phyloP scores from a whole-genome alignment of 2,888 invertebrate species.

The Stratiomys singularior region DNA sequence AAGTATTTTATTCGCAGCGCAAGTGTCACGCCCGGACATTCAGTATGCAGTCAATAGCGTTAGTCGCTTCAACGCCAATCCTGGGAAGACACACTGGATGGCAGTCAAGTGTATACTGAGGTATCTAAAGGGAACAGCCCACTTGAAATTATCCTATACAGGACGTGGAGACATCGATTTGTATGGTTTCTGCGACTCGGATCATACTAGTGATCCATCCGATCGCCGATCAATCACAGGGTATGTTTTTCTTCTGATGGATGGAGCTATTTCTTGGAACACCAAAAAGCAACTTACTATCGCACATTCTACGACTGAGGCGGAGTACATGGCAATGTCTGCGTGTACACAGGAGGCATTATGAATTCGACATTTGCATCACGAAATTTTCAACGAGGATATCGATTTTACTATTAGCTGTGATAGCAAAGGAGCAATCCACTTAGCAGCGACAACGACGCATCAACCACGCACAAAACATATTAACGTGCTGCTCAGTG shows the following conservation, averaged over 20 bases:
- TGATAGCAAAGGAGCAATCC: no score
- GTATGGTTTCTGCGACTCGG: conserved; percentile 8
- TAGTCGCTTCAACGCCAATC: background rate
- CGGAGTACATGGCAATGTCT: conserved; percentile 11
- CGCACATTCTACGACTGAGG: background rate
- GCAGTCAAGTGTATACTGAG: background rate
- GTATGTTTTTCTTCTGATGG: background rate
- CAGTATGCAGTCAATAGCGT: background rate
- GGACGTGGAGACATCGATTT: background rate
- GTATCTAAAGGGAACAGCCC: background rate
- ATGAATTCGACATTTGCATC: conserved; percentile 14
- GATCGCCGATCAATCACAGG: background rate
- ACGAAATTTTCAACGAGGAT: background rate
- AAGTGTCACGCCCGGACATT: background rate
- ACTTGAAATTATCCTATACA: background rate
- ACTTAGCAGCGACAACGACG: background rate
- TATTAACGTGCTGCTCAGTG: background rate
- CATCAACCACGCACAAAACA: conserved; percentile 14
- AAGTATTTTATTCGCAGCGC: background rate
- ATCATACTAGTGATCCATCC: background rate
- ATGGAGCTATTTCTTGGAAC: conserved; percentile 13
- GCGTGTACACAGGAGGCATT: background rate
- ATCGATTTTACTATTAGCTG: background rate
- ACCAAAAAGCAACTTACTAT: background rate
- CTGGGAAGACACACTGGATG: background rate